These are phyloP conservation scores for Corvus hawaiiensis DNA, from an alignment of 2,113 vertebrate species.

Conservation along the genomic window DNA sequence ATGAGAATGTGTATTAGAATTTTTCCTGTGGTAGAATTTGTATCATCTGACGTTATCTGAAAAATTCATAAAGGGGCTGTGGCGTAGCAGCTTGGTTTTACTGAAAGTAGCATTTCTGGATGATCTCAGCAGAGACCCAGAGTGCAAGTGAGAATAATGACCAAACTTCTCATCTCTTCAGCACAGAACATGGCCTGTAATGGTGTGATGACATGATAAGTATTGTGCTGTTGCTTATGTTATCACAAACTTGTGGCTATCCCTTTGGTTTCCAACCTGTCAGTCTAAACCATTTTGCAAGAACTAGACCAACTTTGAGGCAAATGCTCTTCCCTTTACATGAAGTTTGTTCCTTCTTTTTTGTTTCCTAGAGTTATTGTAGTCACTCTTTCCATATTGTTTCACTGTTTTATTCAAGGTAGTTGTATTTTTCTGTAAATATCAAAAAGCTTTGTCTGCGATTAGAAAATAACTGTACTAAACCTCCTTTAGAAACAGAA, in stretches of 20 bases:
- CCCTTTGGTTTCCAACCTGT: background rate
- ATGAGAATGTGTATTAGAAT: background rate
- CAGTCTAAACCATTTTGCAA: background rate
- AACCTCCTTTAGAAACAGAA: background rate
- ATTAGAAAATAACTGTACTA: background rate
- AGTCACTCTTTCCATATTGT: background rate
- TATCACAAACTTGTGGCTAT: background rate
- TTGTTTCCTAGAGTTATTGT: background rate
- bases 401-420: slow-evolving; percentile 38
- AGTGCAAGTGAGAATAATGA: background rate
- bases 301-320: background rate
- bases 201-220: background rate
- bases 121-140: background rate
- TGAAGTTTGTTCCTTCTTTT: background rate
- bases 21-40: background rate
- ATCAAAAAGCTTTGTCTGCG: background rate
- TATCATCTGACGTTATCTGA: background rate
- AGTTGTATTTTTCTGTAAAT: slow-evolving; percentile 59
- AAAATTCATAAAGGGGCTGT: background rate
- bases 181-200: background rate
- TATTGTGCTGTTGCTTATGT: background rate
- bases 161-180: background rate
- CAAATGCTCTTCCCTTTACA: background rate
- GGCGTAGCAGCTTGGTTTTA: background rate
- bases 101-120: background rate